phyloP scores from a whole-genome alignment of 2,888 invertebrate genomes.

The Catocala fraxini region DNA sequence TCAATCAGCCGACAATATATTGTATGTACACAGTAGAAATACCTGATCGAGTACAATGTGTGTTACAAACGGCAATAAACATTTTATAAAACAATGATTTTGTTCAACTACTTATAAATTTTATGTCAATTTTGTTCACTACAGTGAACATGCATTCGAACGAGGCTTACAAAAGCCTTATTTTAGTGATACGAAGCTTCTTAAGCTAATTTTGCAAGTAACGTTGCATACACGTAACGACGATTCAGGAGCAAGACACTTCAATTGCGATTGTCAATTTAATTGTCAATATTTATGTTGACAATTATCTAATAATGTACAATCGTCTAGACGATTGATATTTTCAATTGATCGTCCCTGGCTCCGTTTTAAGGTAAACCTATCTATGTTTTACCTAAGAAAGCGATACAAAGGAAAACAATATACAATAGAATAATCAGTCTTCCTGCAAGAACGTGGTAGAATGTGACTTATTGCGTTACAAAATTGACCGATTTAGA shows the following conservation, averaged over 20 bases:
- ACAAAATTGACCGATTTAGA: conserved; percentile 41
- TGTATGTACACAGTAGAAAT: conserved; percentile 54
- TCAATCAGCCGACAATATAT: conserved; percentile 53
- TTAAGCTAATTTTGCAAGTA: conserved; percentile 48
- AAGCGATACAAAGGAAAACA: conserved; percentile 39
- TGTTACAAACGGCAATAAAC: conserved; percentile 52
- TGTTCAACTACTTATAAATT: conserved; percentile 48
- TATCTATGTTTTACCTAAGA: conserved; percentile 45
- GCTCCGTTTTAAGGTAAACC: conserved; percentile 32
- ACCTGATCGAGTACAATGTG: conserved; percentile 43
- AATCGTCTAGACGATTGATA: conserved; percentile 31
- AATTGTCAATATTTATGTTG: conserved; percentile 2
- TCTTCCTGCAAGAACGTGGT: conserved; percentile 50
- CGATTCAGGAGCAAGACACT: conserved; percentile 22
- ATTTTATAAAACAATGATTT: conserved; percentile 56
- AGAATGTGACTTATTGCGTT: conserved; percentile 21
- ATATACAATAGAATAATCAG: conserved; percentile 53
- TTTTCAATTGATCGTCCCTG: conserved; percentile 19
- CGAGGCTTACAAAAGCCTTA: conserved; percentile 27
- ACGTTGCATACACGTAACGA: conserved; percentile 21
- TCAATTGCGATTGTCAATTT: conserved; percentile 13
- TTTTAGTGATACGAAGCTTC: conserved; percentile 51
- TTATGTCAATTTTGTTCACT: conserved; percentile 32
- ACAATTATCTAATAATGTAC: conserved; percentile 10
- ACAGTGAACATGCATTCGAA: conserved; percentile 24